Evolutionary conservation across 2,113 vertebrate genomes (phyloP).

Genomic region (Oryzias curvinotus): DNA sequence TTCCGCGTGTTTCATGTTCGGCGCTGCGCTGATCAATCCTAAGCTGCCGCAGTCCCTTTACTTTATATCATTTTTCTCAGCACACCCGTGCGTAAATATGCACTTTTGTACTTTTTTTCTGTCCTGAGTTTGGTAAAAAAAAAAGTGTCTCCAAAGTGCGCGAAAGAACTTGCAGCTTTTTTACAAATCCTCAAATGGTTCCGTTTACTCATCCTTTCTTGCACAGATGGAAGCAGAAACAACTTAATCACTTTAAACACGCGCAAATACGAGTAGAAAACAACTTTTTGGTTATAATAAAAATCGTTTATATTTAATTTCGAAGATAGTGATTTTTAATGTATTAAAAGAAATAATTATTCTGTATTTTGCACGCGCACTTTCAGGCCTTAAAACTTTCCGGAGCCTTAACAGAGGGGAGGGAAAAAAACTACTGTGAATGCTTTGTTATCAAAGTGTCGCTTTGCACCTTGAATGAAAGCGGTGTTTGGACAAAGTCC

Average conservation of each 20-base stretch:
- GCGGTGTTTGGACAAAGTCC: slow-evolving; percentile 33
- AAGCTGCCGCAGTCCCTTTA: not conserved
- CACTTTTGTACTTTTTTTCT: not conserved
- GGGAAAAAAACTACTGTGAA: not conserved
- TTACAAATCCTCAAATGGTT: too few relatives aligned
- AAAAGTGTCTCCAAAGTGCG: slow-evolving; percentile 4
- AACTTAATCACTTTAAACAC: too few relatives aligned
- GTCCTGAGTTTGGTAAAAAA: slow-evolving; percentile 6
- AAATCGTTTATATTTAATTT: too few relatives aligned
- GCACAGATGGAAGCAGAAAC: too few relatives aligned
- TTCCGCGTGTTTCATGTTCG: not conserved
- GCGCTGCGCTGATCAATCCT: not conserved
- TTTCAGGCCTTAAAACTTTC: too few relatives aligned
- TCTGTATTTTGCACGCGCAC: too few relatives aligned
- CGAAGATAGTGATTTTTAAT: too few relatives aligned
- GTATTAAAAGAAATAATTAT: too few relatives aligned
- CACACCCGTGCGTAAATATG: not conserved
- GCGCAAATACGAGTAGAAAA: too few relatives aligned
- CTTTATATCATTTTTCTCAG: not conserved
- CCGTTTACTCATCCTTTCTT: too few relatives aligned
- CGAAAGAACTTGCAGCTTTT: not conserved
- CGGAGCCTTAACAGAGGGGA: not conserved
- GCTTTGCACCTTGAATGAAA: slow-evolving; percentile 13
- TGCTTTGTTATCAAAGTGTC: not conserved
- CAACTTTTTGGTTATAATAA: too few relatives aligned